phyloP scores from a whole-genome alignment of 2,888 invertebrate genomes.

The Heteromyza rotundicornis region DNA sequence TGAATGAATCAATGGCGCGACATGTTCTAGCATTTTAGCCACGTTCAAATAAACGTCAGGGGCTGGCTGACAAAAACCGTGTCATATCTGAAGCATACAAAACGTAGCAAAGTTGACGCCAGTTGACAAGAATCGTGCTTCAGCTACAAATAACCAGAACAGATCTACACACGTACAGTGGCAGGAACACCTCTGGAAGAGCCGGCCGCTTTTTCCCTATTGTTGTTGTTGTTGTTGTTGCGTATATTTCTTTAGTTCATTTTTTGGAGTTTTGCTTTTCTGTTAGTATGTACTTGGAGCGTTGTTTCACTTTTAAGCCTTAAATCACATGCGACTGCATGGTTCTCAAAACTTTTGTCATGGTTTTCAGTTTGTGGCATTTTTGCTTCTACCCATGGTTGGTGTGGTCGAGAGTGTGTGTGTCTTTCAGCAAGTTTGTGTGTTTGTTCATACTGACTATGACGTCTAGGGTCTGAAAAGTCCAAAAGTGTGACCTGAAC shows the following conservation, averaged over 20 bases:
- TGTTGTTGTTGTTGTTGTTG: slow-evolving; percentile 17
- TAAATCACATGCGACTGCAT: slow-evolving; percentile 30
- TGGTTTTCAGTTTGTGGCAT: slow-evolving; percentile 27
- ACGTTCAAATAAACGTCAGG: slow-evolving; percentile 33
- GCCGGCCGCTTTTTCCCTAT: slow-evolving; percentile 15
- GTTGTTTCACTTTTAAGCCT: slow-evolving; percentile 24
- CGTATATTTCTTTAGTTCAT: slow-evolving; percentile 1
- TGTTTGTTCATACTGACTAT: background rate
- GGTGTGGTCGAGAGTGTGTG: background rate
- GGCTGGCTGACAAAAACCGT: slow-evolving; percentile 47
- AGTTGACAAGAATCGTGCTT: slow-evolving; percentile 34
- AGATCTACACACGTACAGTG: background rate
- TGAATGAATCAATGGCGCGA: slow-evolving; percentile 18
- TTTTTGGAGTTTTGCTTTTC: background rate
- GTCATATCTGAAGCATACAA: slow-evolving; percentile 44
- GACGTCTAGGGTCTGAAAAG: slow-evolving; percentile 3
- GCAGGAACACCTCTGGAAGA: slow-evolving; percentile 5
- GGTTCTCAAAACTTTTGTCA: slow-evolving; percentile 33
- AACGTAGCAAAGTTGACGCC: slow-evolving; percentile 18
- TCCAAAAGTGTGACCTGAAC: slow-evolving; percentile 18
- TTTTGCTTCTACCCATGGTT: slow-evolving; percentile 5
- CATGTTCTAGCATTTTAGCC: slow-evolving; percentile 34
- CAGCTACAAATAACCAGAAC: slow-evolving; percentile 23
- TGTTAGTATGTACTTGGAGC: background rate
- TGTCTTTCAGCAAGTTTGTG: background rate